Conservation (phyloP, 2,888 invertebrate genomes). For the Chironomus tentans region DNA sequence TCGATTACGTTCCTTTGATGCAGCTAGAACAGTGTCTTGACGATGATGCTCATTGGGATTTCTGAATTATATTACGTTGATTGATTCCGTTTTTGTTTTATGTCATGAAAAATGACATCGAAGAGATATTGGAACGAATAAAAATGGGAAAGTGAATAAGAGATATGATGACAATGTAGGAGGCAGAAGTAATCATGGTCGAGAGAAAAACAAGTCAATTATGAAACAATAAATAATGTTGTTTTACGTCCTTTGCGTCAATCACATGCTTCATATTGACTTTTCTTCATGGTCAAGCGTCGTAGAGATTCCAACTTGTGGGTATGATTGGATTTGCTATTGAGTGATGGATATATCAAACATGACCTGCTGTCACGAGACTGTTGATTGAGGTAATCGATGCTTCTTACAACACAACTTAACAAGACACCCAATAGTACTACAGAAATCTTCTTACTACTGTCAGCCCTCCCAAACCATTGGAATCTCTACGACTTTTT, state of each 20-base stretch:
- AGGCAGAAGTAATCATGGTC: constrained; percentile 6
- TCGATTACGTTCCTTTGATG: constrained; percentile 74
- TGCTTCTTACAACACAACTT: too few relatives aligned
- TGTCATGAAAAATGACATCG: neutral
- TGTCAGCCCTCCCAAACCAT: too few relatives aligned
- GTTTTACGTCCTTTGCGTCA: neutral
- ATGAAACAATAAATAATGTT: constrained; percentile 10
- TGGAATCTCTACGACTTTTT: too few relatives aligned
- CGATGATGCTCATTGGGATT: constrained; percentile 79
- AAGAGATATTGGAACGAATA: constrained; percentile 7
- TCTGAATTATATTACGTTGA: constrained; percentile 41
- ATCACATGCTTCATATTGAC: too few relatives aligned
- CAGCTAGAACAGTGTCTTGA: constrained; percentile 65
- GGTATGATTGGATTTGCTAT: neutral
- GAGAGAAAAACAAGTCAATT: constrained; percentile 20
- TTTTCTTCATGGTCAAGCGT: too few relatives aligned
- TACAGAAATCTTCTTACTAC: too few relatives aligned
- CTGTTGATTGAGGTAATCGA: too few relatives aligned
- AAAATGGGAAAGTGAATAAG: neutral
- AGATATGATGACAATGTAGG: neutral
- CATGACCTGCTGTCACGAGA: too few relatives aligned
- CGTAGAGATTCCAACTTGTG: neutral
- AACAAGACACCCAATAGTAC: too few relatives aligned
- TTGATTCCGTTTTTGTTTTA: neutral
- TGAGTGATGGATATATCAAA: too few relatives aligned